Base-by-base conservation (phyloP, 2,797 vertebrate species). In the Ceryle rudis region DNA sequence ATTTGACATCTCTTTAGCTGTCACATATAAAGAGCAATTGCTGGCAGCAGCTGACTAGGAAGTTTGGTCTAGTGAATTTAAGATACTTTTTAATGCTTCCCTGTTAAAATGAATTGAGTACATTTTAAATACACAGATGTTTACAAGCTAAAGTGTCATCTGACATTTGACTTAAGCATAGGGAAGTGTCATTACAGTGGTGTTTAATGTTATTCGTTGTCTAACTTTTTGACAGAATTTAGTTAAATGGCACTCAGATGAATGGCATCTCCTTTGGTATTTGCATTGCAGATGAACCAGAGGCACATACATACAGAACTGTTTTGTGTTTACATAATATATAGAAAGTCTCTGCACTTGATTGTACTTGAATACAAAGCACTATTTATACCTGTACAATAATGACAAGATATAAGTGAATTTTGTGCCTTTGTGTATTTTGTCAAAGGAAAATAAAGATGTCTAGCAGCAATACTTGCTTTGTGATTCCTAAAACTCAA, bases 351-450 rank as follows among this genome's bases (percentile, higher is more conserved):
- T 97, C 96, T 98, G 93, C 98, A 98, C 97, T 98, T 98, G 97
- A 97, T 98, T 98, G 98, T 98, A 98, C 98, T 98, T 98, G 98
- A 98, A 98, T 98, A 97, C 95, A 92, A 96, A 98, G 90, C 92
- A 93, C 97, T 98, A 98, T 98, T 98, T 98, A 98, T 98, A 98
- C 92, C 91, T 98, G 97, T 98, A 98, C 95, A 96, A 96, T 98
- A 98, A 97, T 97, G 91, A 97, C 86, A 86, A 96, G 52, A 96
- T 97, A 96, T 67, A 95, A 97, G 95, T 98, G 94, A 96, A 95
- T 97, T 98, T 97, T 98, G 95, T 98, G 98, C 97, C 97, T 97
- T 97, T 95, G 96, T 98, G 95, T 98, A 90, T 98, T 98, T 98
- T 98, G 97, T 98, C 98, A 97, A 97, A 98, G 96, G 91, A 98